These are phyloP conservation scores for Leptinotarsa peninsularis DNA, from an alignment of 2,888 invertebrate genomes.

Conservation along the genomic window DNA sequence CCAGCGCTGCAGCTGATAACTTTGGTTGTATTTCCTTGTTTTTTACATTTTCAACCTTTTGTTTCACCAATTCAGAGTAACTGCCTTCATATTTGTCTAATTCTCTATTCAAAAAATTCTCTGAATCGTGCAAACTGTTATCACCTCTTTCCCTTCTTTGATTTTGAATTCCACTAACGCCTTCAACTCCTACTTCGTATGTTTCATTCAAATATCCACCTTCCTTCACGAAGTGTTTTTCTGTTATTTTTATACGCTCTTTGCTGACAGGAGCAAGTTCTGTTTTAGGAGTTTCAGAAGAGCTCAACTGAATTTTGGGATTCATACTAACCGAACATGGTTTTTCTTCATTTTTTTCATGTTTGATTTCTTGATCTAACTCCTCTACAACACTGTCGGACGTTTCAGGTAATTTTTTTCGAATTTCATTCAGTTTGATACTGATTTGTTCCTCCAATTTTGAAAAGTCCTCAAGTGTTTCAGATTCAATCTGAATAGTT, in stretches of 20 bases:
- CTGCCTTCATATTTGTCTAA: slow-evolving; percentile 45
- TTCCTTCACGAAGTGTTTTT: slow-evolving; percentile 41
- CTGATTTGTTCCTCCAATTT: slow-evolving; percentile 44
- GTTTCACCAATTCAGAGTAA: neutral
- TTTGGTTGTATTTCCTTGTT: slow-evolving; percentile 35
- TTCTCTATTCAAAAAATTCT: slow-evolving; percentile 48
- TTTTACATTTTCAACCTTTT: slow-evolving; percentile 29
- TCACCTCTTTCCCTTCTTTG: slow-evolving; percentile 3
- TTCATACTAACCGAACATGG: neutral
- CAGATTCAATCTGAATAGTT: slow-evolving; percentile 37
- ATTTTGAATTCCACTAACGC: neutral
- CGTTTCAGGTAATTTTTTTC: slow-evolving; percentile 20
- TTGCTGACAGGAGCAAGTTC: slow-evolving; percentile 7
- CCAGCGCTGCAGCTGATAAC: slow-evolving; percentile 41
- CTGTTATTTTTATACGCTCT: slow-evolving; percentile 38
- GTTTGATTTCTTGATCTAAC: neutral
- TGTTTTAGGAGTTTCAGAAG: slow-evolving; percentile 27
- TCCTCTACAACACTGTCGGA: neutral
- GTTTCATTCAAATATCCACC: slow-evolving; percentile 39
- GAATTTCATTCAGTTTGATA: slow-evolving; percentile 36
- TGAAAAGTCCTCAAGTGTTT: slow-evolving; percentile 38
- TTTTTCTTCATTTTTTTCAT: neutral
- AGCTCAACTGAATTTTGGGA: slow-evolving; percentile 20
- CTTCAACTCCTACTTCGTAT: slow-evolving; percentile 27
- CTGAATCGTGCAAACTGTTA: slow-evolving; percentile 46